Conservation (phyloP, 35 echinoderm and acorn worm species). For the Ptychodera flava region DNA sequence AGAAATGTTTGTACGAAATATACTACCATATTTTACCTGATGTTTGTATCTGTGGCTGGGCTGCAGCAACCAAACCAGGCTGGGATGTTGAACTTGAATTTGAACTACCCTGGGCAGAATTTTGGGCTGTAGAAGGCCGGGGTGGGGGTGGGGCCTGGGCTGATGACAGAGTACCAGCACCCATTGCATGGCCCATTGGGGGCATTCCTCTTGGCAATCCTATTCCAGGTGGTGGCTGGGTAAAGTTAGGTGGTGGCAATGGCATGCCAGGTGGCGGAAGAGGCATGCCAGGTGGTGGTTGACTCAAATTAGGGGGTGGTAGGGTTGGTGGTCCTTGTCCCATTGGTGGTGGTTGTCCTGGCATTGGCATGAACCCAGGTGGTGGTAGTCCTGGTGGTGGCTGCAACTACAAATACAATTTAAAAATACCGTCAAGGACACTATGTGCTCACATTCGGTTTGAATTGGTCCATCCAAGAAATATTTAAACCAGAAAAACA, state of each 20-base stretch:
- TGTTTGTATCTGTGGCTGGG: not conserved
- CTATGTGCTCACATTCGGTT: too few relatives aligned
- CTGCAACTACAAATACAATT: not conserved
- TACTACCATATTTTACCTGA: not conserved
- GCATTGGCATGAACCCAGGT: not conserved
- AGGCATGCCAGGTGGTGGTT: conserved; percentile 59
- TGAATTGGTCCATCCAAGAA: too few relatives aligned
- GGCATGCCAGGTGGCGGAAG: conserved; percentile 23
- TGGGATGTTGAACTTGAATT: not conserved
- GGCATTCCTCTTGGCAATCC: conserved; percentile 50
- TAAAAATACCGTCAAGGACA: too few relatives aligned
- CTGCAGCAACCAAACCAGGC: not conserved
- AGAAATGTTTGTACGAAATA: too few relatives aligned
- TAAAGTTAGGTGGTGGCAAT: conserved; percentile 21
- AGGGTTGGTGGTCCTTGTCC: conserved; percentile 7
- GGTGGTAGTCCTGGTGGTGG: not conserved
- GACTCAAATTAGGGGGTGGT: conserved; percentile 71
- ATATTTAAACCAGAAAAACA: too few relatives aligned
- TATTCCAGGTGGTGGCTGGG: conserved; percentile 69
- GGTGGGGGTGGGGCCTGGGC: conserved; percentile 26
- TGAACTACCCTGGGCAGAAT: not conserved
- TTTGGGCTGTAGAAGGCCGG: not conserved
- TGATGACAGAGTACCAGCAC: conserved; percentile 6
- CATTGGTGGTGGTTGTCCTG: not conserved
- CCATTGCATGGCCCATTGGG: conserved; percentile 8